These are phyloP conservation scores for Sciurus niger DNA, from an alignment of 2,113 vertebrate species.

Conservation along the genomic window DNA sequence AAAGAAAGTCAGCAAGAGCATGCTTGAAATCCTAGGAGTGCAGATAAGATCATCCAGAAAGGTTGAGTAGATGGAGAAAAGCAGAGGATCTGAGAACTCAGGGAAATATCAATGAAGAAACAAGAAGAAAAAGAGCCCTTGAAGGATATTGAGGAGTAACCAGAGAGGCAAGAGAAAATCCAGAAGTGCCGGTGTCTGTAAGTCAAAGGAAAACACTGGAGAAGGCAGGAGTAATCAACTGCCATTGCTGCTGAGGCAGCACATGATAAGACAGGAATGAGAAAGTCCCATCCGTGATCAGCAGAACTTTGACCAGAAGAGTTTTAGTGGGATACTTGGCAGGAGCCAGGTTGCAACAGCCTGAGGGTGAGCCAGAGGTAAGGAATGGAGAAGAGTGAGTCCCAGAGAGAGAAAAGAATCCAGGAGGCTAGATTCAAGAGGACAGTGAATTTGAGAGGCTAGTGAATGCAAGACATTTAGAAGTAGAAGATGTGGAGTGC, in stretches of 20 bases:
- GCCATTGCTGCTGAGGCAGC: background rate
- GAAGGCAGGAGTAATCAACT: background rate
- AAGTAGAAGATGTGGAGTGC: background rate
- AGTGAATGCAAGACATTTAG: background rate
- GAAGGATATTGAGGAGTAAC: background rate
- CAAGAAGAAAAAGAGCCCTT: background rate
- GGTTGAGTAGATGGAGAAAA: background rate
- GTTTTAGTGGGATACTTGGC: constrained; percentile 4
- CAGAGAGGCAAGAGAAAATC: constrained; percentile 46
- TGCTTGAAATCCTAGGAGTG: background rate
- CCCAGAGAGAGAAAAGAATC: background rate
- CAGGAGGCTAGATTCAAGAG: background rate
- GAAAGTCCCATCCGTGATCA: background rate
- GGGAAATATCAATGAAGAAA: constrained; percentile 28
- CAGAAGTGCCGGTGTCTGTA: background rate
- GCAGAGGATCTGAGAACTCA: background rate
- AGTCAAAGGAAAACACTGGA: background rate
- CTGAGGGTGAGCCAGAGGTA: background rate
- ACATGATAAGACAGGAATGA: background rate
- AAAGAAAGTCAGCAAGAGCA: background rate
- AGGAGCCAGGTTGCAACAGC: background rate
- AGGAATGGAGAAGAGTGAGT: background rate
- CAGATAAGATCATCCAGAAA: constrained; percentile 34
- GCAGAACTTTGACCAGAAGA: background rate
- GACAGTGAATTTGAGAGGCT: background rate